Evolutionary conservation across 2,113 vertebrate genomes (phyloP), one percentile per base, ranked within the genome.

Genomic region (Hippocampus mohnikei): DNA sequence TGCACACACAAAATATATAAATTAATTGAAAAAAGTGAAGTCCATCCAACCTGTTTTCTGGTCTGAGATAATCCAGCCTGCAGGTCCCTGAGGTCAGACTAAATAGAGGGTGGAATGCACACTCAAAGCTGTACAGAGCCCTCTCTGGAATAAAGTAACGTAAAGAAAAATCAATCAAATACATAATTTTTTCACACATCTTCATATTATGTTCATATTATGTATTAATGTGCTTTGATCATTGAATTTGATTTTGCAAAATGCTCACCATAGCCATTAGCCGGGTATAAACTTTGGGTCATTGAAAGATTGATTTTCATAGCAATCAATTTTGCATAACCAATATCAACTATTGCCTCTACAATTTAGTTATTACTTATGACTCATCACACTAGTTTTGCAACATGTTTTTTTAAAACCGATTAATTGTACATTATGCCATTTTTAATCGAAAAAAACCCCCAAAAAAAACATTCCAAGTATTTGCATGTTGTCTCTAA

Each of bases 61-160:
- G 90, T 68, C 94, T 92, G 64, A 94, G 89, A 89, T 98, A 98
- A 83, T 98, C 95, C 78, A 99, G 91, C 73, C 95, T 88, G 90
- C 95, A 94, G 66, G 83, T 88, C 15, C 96, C 96, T 0, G 94
- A 97, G 50, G 96, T 98, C 76, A 99, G 93, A 73, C 95, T 99
- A 91, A 98, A 99, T 64, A 98, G 69, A 0, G 97, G 96, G 67
- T 99, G 97, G 87, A 96, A 98, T 15, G 94, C 88, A n/a, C 94
- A 95, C 79, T 99, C 97, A 89, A 98, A 94, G 85, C 94, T 96
- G 92, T 97, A 97, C 62, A 99, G 81, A 0, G 96, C 97, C 67
- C 95, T 87, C 84, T 98, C 97, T 99, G 91, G 1, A 68, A 71
- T 69, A 73, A 7, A 69, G 27, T 7, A 37, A 37, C 5, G 6